Evolutionary conservation across 2,113 vertebrate genomes (phyloP), one percentile per base, ranked within the genome.

Genomic region (Litocranius walleri): DNA sequence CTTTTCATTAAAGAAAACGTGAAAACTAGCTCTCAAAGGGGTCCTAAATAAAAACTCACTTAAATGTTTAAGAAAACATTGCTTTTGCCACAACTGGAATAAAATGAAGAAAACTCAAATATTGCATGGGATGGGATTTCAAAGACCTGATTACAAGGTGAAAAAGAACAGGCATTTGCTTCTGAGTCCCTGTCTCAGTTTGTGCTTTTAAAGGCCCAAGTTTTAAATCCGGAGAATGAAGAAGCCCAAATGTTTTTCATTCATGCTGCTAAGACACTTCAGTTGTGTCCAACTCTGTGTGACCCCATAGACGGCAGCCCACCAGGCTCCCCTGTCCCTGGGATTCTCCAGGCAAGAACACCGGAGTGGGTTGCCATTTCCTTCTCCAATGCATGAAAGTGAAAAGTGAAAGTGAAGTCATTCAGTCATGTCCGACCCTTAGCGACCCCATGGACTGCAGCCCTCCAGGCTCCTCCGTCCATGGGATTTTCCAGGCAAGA

Each of bases 1-100:
- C 50, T 95, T 95, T 95, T 96, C 95, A 97, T 97, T 90, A 97
- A 87, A 97, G 87, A 84, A 91, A 96, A 94, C 30, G 23, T 92
- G 91, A 96, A 96, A 92, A 95, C 54, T 3, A 52, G 54, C 50
- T 95, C 89, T 97, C 95, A 87, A 82, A 91, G 83, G 86, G 27
- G 36, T 74, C 83, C 85, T 90, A 94, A 96, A 90, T 90, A 95
- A 95, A 82, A 88, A 25, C n/a, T 67, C 50, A n/a, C 78, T 91
- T 85, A 59, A 64, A 94, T 64, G 83, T 94, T 96, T 77, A 92
- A 94, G 91, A 93, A 97, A 95, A 95, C 82, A 84, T 27, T 89
- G 48, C 19, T 91, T 97, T 94, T 88, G 86, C 93, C 95, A 94
- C 83, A 80, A 85, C 62, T 59, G 93, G 67, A 77, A 94, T 64